These are phyloP conservation scores for Porites evermanni DNA, from an alignment of 92 coral and sea anemone genomes.

Conservation along the genomic window DNA sequence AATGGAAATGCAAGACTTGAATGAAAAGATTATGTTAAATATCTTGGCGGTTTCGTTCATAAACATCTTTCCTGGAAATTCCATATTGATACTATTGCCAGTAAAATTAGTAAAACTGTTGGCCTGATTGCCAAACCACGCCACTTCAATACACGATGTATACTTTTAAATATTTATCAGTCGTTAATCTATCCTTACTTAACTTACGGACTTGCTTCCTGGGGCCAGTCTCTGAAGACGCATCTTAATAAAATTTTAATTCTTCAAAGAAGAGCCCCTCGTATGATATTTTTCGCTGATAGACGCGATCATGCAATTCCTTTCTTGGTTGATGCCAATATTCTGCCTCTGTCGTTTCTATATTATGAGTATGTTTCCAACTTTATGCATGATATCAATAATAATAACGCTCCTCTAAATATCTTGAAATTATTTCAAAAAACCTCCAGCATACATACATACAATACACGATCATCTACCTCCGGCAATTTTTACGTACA, in stretches of 20 bases:
- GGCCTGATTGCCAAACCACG: too few relatives aligned
- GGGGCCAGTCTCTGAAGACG: background rate
- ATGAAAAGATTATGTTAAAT: too few relatives aligned
- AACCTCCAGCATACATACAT: too few relatives aligned
- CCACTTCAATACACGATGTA: background rate
- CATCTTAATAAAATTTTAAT: background rate
- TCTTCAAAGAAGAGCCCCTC: background rate
- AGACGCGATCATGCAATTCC: background rate
- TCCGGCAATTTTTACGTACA: too few relatives aligned
- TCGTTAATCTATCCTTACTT: background rate
- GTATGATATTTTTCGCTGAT: background rate
- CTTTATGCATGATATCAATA: too few relatives aligned
- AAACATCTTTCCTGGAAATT: background rate
- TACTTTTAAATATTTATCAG: background rate
- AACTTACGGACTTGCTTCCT: conserved; percentile 2
- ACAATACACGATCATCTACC: too few relatives aligned
- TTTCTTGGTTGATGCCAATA: background rate
- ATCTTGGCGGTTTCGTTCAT: too few relatives aligned
- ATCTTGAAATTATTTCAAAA: background rate
- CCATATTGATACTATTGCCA: too few relatives aligned
- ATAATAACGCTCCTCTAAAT: background rate
- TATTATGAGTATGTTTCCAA: too few relatives aligned
- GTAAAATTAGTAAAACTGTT: too few relatives aligned
- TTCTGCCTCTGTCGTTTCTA: background rate
- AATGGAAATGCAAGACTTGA: too few relatives aligned